Base-by-base conservation (phyloP, 1,140 invertebrate genomes). In the Bombus picipes region DNA sequence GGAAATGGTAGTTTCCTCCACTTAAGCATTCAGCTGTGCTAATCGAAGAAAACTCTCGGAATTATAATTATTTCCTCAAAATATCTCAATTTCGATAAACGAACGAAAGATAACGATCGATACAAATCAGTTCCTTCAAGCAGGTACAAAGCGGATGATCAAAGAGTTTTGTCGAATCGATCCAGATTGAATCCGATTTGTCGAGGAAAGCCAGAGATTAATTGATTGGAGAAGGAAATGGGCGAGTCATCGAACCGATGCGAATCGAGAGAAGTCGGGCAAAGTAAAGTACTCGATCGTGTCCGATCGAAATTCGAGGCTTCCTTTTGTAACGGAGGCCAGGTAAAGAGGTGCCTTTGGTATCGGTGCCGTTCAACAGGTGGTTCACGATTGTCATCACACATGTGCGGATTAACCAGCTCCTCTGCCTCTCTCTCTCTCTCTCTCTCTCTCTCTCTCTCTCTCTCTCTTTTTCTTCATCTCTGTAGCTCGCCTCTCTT, bases 371-470 rank as follows among this genome's bases (percentile, higher is more conserved):
- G 85, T 90, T 90, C 91, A 91, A 92, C 91, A 91, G 89, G 91
- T 92, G 90, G 90, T 87, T 90, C 87, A 78, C 89, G 91, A 91
- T 92, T 92, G 90, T 90, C 90, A 89, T 92, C 89, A 85, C 90
- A 92, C 88, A 92, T 92, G 89, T 92, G 85, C 83, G 87, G 85
- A 92, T 91, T 90, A 91, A 89, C 87, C 86, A 83, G 25, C 80
- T 37, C 37, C 70, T 73, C 74, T 85, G 28, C 79, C 68, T 85
- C 74, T 76, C 47, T 76, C 57, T 87, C 34, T 81, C 32, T 34
- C 32, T 34, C 32, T 34, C 32, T 34, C 32, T 34, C n/a, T n/a
- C 68, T 85, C 74, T 79, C 47, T 79, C 57, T 87, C 34, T 81
- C 34, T 37, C 34, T 34, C 34, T 2, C 34, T 37, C 34, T 37